Percentiles rank a stretch among this genome's conserved stretches.
Conservation (phyloP, 2,888 invertebrate species). For the Sarcophaga carnaria region DNA sequence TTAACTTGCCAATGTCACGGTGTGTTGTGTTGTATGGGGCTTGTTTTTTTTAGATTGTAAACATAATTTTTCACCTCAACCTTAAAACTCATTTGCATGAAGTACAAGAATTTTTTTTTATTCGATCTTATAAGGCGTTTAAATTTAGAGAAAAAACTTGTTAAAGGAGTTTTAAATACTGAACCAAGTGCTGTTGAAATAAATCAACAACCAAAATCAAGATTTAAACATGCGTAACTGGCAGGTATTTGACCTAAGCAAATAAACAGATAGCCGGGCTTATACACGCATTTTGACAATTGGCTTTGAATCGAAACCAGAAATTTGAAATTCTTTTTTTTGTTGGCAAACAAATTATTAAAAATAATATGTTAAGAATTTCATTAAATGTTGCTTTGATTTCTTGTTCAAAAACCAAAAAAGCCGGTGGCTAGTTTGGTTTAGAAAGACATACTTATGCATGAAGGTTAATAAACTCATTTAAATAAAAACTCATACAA, state of each 20-base stretch:
- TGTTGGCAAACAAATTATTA: not conserved
- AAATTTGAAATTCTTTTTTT: not conserved
- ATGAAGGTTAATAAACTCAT: constrained; percentile 49
- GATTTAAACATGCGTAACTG: constrained; percentile 18
- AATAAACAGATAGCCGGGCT: not conserved
- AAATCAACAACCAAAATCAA: not conserved
- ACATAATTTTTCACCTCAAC: constrained; percentile 21
- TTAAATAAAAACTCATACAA: constrained; percentile 23
- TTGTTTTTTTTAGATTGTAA: not conserved
- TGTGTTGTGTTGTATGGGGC: constrained; percentile 1
- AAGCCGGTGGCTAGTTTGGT: constrained; percentile 16
- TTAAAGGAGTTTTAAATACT: not conserved
- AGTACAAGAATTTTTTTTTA: not conserved
- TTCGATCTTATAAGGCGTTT: not conserved
- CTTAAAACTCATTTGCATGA: constrained; percentile 41
- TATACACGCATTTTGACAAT: not conserved
- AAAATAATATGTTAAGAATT: not conserved
- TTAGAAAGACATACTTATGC: not conserved
- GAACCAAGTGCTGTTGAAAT: not conserved
- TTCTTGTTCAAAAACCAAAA: not conserved
- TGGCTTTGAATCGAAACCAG: not conserved
- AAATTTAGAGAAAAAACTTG: constrained; percentile 27
- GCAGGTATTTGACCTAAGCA: constrained; percentile 51
- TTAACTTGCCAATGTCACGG: constrained; percentile 41
- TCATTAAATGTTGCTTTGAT: not conserved